Evolutionary conservation across 2,113 vertebrate species (phyloP), one percentile per base, ranked within the genome.

Genomic region (Gulo gulo): DNA sequence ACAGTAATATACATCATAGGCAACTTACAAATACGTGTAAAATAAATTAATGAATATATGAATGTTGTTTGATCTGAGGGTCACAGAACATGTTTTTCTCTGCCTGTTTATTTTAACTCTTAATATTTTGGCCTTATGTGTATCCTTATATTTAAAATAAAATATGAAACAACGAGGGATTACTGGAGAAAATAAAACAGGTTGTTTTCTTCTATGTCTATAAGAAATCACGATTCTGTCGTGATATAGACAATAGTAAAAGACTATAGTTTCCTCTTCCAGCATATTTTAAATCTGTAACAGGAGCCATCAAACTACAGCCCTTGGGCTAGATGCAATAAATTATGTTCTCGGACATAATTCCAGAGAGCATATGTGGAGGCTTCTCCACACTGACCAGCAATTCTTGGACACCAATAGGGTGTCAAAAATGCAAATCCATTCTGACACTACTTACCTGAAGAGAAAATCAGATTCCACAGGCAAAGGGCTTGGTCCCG

Each of bases 51-150:
- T 83, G 47, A 81, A 63, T 61, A 31, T 1, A 10, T 67, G 24
- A 85, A 88, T 50, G 15, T 71, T 67, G 36, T 71, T 88, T 95
- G 65, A 73, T 71, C 6, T 59, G 45, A 93, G 4, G 59, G n/a
- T 36, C 24, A 80, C 3, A 42, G 36, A 50, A 76, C 79, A 59
- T n/a, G 4, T 36, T 93, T 87, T 93, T 88, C 47, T 84, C 26
- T 94, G 36, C 55, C 16, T 88, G 11, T 83, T 88, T 89, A 88
- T 91, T 95, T 88, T 39, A 92, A 92, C 29, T 96, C 7, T 89
- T 63, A 94, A 47, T 82, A 31, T 91, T 45, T 76, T 91, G 20
- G 23, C 6, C 42, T 93, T 83, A 87, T 36, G 8, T 81, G 2
- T 63, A 63, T 45, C n/a, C 11, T 71, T 81, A 39, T 88, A 80